Conservation (phyloP, 2,797 vertebrate species). For the Selene dorsalis region DNA sequence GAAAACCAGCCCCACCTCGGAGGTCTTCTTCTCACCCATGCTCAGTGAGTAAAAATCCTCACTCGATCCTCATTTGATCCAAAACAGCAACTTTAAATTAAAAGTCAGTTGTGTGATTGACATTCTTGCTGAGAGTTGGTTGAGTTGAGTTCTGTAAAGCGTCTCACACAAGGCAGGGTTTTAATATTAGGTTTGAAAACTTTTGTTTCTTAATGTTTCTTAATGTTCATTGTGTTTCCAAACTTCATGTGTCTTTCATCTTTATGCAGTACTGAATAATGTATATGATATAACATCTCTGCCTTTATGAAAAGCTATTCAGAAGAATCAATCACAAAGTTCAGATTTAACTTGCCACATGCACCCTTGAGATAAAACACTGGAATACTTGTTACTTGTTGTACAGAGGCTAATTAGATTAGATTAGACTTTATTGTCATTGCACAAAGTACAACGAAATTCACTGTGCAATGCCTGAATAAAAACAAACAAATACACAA, state of each 20-base stretch:
- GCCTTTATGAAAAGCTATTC: not conserved
- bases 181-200: too few relatives aligned
- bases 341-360: not conserved
- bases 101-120: too few relatives aligned
- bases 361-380: not conserved
- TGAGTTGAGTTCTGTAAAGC: too few relatives aligned
- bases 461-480: too few relatives aligned
- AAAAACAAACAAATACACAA: too few relatives aligned
- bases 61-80: too few relatives aligned
- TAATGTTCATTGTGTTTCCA: not conserved
- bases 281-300: not conserved
- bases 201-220: not conserved
- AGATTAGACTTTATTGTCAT: too few relatives aligned
- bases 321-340: not conserved
- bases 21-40: constrained; percentile 81
- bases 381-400: too few relatives aligned
- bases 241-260: not conserved
- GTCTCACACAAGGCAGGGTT: too few relatives aligned
- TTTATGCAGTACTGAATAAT: not conserved
- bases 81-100: not conserved
- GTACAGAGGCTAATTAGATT: too few relatives aligned
- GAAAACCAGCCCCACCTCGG: constrained; percentile 76
- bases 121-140: too few relatives aligned
- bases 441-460: too few relatives aligned
- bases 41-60: constrained; percentile 79